Conservation (phyloP, 2,797 vertebrate species). For the Pipistrellus pygmaeus region DNA sequence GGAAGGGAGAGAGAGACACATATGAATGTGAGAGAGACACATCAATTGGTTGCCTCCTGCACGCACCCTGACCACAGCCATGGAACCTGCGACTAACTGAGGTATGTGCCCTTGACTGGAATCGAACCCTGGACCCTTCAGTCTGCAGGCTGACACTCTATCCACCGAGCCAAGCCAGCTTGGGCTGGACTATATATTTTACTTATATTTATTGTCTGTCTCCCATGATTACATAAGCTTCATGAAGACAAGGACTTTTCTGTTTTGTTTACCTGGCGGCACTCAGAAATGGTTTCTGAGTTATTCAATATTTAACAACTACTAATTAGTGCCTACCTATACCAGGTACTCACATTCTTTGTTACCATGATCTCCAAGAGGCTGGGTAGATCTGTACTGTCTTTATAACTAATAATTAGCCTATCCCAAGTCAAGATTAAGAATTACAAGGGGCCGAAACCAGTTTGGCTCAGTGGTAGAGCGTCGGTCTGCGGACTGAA, state of each 20-base stretch:
- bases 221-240: neutral
- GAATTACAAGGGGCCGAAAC: neutral
- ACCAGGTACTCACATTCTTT: neutral
- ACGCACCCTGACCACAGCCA: neutral
- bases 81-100: no score
- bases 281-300: neutral
- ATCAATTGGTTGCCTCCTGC: neutral
- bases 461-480: no score
- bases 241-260: neutral
- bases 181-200: neutral
- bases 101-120: neutral
- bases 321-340: neutral
- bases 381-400: neutral
- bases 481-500: no score
- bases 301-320: neutral
- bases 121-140: neutral
- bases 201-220: conserved; percentile 4
- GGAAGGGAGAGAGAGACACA: neutral
- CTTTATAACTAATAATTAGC: neutral
- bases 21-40: neutral
- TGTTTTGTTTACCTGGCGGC: neutral
- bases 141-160: neutral
- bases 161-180: neutral
- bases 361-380: neutral
- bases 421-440: neutral